These are phyloP conservation scores for Cephus pulcher DNA, from an alignment of 2,888 invertebrate genomes.

Conservation along the genomic window DNA sequence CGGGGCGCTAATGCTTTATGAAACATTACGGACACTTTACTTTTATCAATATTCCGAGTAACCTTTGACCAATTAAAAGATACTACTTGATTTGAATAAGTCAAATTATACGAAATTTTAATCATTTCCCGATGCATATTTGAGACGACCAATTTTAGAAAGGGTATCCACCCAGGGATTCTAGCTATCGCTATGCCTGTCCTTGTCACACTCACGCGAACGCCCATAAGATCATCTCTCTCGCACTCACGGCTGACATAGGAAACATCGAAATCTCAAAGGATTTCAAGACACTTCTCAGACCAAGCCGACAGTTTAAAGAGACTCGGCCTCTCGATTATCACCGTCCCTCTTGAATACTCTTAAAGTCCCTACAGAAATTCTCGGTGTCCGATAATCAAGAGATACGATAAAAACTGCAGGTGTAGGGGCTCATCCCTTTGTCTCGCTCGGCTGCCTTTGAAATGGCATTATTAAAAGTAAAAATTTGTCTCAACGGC, in stretches of 20 bases:
- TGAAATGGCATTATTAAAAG: slow-evolving; percentile 1
- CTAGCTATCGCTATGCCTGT: neutral
- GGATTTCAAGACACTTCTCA: neutral
- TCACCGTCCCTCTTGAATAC: neutral
- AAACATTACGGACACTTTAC: neutral
- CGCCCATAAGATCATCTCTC: neutral
- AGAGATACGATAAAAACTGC: neutral
- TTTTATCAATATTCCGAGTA: neutral
- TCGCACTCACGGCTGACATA: neutral
- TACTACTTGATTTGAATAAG: neutral
- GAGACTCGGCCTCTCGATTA: neutral
- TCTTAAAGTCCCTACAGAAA: neutral
- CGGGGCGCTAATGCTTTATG: neutral
- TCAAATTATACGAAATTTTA: neutral
- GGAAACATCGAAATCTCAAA: neutral
- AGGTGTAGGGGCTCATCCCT: neutral
- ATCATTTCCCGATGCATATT: neutral
- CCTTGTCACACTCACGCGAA: neutral
- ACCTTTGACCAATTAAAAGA: neutral
- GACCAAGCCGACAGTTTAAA: neutral
- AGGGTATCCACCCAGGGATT: neutral
- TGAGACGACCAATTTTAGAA: neutral
- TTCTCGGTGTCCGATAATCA: neutral
- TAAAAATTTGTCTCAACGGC: neutral
- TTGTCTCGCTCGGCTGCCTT: neutral